Conservation (phyloP, 2,888 invertebrate genomes). For the Pachymerium ferrugineum region DNA sequence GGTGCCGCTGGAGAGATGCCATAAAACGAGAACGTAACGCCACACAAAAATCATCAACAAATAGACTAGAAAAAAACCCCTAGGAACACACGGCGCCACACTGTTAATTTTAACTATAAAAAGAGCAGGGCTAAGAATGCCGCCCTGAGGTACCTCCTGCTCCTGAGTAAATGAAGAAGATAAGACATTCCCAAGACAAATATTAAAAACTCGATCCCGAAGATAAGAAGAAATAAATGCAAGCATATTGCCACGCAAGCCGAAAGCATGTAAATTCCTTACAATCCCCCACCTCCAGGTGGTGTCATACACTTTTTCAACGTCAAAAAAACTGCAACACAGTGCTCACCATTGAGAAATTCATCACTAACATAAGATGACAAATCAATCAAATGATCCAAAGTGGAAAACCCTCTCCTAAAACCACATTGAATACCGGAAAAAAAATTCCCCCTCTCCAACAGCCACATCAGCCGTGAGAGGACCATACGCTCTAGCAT, state of each 20-base stretch:
- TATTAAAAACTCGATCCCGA: neutral
- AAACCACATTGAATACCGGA: no score
- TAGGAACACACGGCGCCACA: neutral
- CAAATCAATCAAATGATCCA: no score
- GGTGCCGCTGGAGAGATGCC: neutral
- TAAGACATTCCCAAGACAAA: neutral
- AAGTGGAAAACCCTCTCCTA: no score
- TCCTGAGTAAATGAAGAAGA: neutral
- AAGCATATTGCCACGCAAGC: neutral
- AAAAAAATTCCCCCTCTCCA: no score
- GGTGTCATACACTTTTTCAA: conserved; percentile 27
- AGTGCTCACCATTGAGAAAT: no score
- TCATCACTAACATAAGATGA: no score
- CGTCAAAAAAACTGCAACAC: neutral
- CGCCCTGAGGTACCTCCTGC: neutral
- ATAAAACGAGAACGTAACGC: neutral
- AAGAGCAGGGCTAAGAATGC: neutral
- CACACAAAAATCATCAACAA: neutral
- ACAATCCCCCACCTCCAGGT: neutral
- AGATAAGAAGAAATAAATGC: neutral
- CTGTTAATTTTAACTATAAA: neutral
- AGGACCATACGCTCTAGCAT: no score
- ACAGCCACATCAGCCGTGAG: no score
- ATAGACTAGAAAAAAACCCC: no score
- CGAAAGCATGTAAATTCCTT: neutral